A percentile compares a stretch with the other conserved stretches of the same genome.
Conservation (phyloP, 2,797 vertebrate genomes). For the Pogonophryne albipinna region DNA sequence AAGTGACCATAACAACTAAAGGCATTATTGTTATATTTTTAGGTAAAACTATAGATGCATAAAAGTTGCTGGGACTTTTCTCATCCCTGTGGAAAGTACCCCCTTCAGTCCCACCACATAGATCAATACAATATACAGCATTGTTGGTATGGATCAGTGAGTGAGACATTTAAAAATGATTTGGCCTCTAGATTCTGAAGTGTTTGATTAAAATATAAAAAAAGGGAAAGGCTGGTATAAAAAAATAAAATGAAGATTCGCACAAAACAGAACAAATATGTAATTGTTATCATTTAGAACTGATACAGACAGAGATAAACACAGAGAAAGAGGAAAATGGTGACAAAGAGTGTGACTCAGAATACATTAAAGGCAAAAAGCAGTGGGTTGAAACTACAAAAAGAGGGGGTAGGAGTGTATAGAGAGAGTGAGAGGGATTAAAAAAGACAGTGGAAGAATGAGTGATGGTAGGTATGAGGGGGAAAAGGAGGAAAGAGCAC, state of each 20-base stretch:
- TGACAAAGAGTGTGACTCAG: neutral
- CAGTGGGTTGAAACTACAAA: neutral
- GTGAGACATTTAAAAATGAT: neutral
- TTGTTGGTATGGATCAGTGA: neutral
- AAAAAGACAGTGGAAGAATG: conserved; percentile 22
- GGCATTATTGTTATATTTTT: neutral
- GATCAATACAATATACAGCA: neutral
- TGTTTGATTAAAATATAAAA: neutral
- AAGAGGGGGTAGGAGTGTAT: neutral
- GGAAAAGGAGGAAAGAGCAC: conserved; percentile 1
- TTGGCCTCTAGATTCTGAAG: neutral
- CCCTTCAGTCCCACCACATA: neutral
- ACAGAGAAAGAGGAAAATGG: neutral
- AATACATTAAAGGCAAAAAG: conserved; percentile 1
- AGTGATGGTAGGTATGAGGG: conserved; percentile 34
- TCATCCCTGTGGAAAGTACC: neutral
- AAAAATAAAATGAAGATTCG: neutral
- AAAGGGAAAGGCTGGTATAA: neutral
- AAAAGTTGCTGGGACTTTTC: neutral
- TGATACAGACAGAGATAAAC: neutral
- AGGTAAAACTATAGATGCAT: neutral
- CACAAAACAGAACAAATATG: neutral
- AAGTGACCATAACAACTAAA: too few relatives aligned
- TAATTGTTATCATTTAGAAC: neutral
- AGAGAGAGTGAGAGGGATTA: neutral